Conservation (phyloP, 2,888 invertebrate genomes). For the Chymomyza procnemis region DNA sequence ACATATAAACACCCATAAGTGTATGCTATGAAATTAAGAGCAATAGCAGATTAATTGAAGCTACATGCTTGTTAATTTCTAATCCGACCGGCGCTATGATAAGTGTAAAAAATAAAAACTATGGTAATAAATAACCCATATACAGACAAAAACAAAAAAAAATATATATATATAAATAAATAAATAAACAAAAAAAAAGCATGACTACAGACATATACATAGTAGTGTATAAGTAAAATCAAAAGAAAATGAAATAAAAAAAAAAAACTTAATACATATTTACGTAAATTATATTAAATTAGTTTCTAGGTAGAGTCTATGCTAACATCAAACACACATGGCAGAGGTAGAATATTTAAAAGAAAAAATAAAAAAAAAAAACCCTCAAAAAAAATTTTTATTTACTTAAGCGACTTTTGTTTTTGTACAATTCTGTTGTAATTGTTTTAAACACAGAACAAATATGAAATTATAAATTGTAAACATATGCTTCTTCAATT, state of each 20-base stretch:
- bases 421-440: conserved; percentile 5
- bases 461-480: conserved; percentile 1
- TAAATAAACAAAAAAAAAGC: conserved; percentile 27
- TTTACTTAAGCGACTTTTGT: background rate
- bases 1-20: background rate
- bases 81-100: conserved; percentile 63
- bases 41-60: conserved; percentile 54
- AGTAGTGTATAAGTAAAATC: conserved; percentile 51
- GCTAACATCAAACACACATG: conserved; percentile 32
- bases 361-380: background rate
- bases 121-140: conserved; percentile 17
- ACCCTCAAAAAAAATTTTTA: background rate
- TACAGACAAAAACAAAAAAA: conserved; percentile 15
- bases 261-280: conserved; percentile 15
- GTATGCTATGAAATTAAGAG: conserved; percentile 36
- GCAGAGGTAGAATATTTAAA: background rate
- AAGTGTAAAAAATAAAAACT: conserved; percentile 29
- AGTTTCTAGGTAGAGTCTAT: conserved; percentile 45
- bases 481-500: conserved; percentile 5
- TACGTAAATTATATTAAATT: conserved; percentile 51
- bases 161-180: conserved; percentile 10
- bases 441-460: conserved; percentile 3
- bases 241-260: conserved; percentile 15
- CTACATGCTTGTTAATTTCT: conserved; percentile 44
- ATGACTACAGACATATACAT: conserved; percentile 42